A percentile compares a stretch with the other conserved stretches of the same genome.
Evolutionary conservation across 2,797 vertebrate genomes (phyloP).

Genomic region (Jordanella pulchra): DNA sequence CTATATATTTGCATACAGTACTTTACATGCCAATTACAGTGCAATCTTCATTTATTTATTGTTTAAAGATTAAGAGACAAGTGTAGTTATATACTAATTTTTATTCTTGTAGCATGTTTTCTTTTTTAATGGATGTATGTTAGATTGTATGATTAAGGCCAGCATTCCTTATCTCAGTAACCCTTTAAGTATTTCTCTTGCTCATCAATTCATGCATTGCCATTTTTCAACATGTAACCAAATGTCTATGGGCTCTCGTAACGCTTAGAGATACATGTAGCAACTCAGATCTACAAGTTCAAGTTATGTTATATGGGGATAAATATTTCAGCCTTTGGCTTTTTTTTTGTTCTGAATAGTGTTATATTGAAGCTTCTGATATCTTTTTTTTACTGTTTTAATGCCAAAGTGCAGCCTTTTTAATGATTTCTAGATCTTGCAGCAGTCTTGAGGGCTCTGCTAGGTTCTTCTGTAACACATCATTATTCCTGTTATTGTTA

Average conservation of each 20-base stretch:
- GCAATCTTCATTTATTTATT: slow-evolving; percentile 99
- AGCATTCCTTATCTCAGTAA: slow-evolving; percentile 95
- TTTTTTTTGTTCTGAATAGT: slow-evolving; percentile 79
- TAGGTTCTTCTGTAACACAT: slow-evolving; percentile 79
- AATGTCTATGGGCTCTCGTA: slow-evolving; percentile 82
- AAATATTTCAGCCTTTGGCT: slow-evolving; percentile 85
- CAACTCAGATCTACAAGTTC: slow-evolving; percentile 79
- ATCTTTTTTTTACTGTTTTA: slow-evolving; percentile 75
- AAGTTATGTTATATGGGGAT: slow-evolving; percentile 87
- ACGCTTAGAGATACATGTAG: slow-evolving; percentile 91
- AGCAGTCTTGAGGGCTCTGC: slow-evolving; percentile 84
- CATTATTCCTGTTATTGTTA: slow-evolving; percentile 73
- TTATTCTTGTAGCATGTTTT: slow-evolving; percentile 91
- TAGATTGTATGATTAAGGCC: slow-evolving; percentile 91
- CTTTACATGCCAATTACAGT: slow-evolving; percentile 99
- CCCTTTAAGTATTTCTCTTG: slow-evolving; percentile 87
- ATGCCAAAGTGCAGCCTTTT: slow-evolving; percentile 88
- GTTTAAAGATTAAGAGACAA: slow-evolving; percentile 91
- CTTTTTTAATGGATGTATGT: slow-evolving; percentile 87
- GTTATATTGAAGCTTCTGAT: slow-evolving; percentile 83
- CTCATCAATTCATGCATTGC: slow-evolving; percentile 82
- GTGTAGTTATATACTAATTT: slow-evolving; percentile 98
- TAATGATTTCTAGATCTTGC: slow-evolving; percentile 77
- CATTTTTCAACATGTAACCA: slow-evolving; percentile 90
- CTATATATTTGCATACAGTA: slow-evolving; percentile 99